phyloP scores from a whole-genome alignment of 2,888 invertebrate species.

The Blastobasis lacticolella region DNA sequence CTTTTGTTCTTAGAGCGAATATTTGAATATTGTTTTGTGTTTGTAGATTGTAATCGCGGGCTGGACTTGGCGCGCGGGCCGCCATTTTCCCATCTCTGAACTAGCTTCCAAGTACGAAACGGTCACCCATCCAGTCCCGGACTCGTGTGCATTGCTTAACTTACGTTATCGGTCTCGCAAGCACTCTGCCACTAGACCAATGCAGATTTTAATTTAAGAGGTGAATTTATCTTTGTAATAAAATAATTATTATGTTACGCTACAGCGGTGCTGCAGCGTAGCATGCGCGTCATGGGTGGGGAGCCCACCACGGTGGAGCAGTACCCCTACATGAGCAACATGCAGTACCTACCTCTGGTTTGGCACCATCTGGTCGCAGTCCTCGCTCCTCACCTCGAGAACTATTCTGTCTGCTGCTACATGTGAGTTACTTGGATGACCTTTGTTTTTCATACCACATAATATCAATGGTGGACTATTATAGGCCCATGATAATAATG shows the following conservation, averaged over 20 bases:
- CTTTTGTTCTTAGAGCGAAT: not conserved
- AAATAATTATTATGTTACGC: no score
- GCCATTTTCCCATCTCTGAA: not conserved
- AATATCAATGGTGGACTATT: no score
- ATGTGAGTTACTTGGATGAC: not conserved
- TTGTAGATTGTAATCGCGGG: not conserved
- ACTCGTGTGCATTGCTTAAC: no score
- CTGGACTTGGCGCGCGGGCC: not conserved
- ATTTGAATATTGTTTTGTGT: not conserved
- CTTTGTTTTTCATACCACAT: no score
- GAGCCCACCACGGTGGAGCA: not conserved
- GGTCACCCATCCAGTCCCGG: not conserved
- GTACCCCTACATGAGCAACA: conserved; percentile 2
- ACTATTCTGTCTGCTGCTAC: conserved; percentile 2
- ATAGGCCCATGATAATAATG: no score
- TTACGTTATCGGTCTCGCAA: no score
- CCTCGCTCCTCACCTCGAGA: conserved; percentile 3
- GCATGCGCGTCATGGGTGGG: conserved; percentile 38
- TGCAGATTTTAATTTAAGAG: no score
- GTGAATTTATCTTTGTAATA: no score
- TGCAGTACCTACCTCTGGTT: not conserved
- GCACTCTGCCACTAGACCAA: no score
- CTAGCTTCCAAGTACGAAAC: not conserved
- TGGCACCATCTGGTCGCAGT: conserved; percentile 4
- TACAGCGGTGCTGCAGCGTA: no score